Base-by-base conservation (phyloP, 2,797 vertebrate genomes). In the Buphagus erythrorhynchus region DNA sequence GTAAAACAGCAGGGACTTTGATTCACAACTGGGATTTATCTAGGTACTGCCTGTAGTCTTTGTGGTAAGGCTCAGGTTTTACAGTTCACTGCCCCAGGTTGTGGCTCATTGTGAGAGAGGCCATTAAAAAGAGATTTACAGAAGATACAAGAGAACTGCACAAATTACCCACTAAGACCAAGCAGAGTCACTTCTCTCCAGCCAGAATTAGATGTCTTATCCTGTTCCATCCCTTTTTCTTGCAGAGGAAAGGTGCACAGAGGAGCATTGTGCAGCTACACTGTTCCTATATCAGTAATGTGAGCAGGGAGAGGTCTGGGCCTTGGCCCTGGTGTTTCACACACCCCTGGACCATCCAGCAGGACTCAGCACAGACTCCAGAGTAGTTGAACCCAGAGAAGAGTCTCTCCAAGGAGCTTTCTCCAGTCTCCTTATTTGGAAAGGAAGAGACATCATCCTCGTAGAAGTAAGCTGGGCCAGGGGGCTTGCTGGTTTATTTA, bases 61-160 rank as follows among this genome's bases (percentile, higher is more conserved):
- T 83, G 87, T 82, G 71, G 84, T 62, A 79, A 88, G 20, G 55
- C 52, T 86, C 45, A 67, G 43, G 89, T 82, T 95, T 91, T 87
- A 94, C 46, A 89, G 71, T 80, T 95, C 84, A 38, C 78, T 91
- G 78, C 65, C 63, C 71, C 24, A 45, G 57, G 36, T 52, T 79
- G 67, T 92, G 81, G 91, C 85, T 93, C 81, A 91, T 28, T 26
- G 58, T 29, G 22, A 90, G 76, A 79, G 35, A 79, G 43, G 51
- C 20, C 33, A 65, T 85, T 95, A 92, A 92, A 84, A 89, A 63
- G 81, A 95, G 81, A 88, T 97, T 91, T 92, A 79, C 48, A 71
- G 68, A 76, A 85, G 89, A 87, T 49, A 74, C 8, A 46, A 52
- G 36, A 77, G 52, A 94, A 73, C 71, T 46, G 29, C 25, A 36